phyloP scores from a whole-genome alignment of 2,888 invertebrate species.

The Timandra comae region DNA sequence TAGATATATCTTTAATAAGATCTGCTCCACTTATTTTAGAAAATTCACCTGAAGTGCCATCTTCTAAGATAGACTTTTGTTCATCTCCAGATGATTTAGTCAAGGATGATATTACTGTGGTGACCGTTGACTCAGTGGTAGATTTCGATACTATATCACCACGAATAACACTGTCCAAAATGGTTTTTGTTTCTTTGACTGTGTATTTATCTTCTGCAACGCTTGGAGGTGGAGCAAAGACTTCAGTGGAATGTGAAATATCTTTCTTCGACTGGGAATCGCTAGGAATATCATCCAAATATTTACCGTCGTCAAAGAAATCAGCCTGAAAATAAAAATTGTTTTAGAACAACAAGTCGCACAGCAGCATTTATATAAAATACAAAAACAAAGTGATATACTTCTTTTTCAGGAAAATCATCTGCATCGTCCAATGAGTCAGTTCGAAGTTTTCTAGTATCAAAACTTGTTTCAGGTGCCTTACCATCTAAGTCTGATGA shows the following conservation, averaged over 20 bases:
- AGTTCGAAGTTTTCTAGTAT: constrained; percentile 63
- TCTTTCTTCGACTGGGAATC: constrained; percentile 28
- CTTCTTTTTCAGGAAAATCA: constrained; percentile 73
- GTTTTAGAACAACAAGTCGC: not conserved
- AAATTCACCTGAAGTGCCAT: constrained; percentile 65
- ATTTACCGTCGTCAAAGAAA: constrained; percentile 56
- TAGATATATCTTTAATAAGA: constrained; percentile 61
- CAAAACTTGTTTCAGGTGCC: constrained; percentile 56
- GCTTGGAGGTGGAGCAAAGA: constrained; percentile 32
- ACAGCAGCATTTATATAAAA: not conserved
- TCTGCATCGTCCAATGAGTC: constrained; percentile 73
- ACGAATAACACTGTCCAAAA: constrained; percentile 46
- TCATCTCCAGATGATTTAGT: constrained; percentile 70
- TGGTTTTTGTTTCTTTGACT: constrained; percentile 42
- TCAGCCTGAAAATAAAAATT: constrained; percentile 42
- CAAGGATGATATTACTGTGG: constrained; percentile 63
- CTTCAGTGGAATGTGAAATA: constrained; percentile 18
- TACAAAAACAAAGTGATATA: constrained; percentile 19
- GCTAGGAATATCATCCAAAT: constrained; percentile 30
- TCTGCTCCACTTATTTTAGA: constrained; percentile 69
- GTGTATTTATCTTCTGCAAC: constrained; percentile 32
- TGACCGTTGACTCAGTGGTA: constrained; percentile 69
- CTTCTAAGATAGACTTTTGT: constrained; percentile 64
- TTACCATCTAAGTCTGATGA: constrained; percentile 60
- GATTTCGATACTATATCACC: constrained; percentile 64